phyloP scores from a whole-genome alignment of 1,140 invertebrate species.

The Bombus pascuorum region DNA sequence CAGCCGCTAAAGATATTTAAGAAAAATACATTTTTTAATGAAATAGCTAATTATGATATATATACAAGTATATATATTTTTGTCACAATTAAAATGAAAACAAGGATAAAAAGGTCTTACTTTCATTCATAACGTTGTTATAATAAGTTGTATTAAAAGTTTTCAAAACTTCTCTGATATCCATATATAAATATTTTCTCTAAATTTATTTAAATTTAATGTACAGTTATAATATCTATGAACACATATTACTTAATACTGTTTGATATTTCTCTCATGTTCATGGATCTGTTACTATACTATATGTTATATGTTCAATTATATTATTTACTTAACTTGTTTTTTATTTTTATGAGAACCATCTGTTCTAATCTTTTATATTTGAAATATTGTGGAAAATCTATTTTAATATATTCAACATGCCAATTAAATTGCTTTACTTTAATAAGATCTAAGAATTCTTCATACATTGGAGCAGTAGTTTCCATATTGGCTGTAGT shows the following conservation, averaged over 20 bases:
- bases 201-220: neutral
- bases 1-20: neutral
- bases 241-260: conserved; percentile 1
- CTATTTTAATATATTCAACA: conserved; percentile 85
- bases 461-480: conserved; percentile 92
- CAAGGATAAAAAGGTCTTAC: neutral
- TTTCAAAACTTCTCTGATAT: too few relatives aligned
- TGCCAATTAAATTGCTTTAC: conserved; percentile 82
- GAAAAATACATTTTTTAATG: conserved; percentile 1
- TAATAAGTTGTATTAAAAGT: too few relatives aligned
- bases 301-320: conserved; percentile 1
- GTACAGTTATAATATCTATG: neutral
- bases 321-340: conserved; percentile 36
- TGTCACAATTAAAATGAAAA: neutral
- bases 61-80: neutral
- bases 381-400: conserved; percentile 92
- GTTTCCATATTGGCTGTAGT: conserved; percentile 90
- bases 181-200: too few relatives aligned
- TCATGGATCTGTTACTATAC: conserved; percentile 7
- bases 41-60: neutral
- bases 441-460: conserved; percentile 87
- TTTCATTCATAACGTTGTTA: neutral
- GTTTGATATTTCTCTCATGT: conserved; percentile 6
- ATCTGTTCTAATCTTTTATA: conserved; percentile 91
- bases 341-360: conserved; percentile 88